Percentiles rank a stretch among this genome's conserved stretches.
Conservation (phyloP, 2,113 vertebrate genomes). For the Myanophis thanlyinensis region DNA sequence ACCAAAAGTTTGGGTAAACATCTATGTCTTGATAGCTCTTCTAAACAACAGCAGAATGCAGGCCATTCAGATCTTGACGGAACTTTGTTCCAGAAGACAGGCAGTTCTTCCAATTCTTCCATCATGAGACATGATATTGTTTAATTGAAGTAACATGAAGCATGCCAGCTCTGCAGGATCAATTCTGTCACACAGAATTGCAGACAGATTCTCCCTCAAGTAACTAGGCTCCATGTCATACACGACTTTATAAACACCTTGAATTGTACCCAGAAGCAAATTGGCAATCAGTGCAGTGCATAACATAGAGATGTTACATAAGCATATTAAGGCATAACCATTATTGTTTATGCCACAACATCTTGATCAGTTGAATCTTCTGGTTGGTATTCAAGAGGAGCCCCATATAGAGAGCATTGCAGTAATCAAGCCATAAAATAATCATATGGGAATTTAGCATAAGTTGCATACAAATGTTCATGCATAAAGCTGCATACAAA, state of each 20-base stretch:
- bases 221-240: not conserved
- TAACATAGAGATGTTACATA: not conserved
- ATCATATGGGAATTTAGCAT: not conserved
- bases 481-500: not conserved
- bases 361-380: not conserved
- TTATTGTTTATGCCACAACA: not conserved
- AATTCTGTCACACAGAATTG: not conserved
- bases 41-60: not conserved
- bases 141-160: not conserved
- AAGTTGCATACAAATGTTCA: not conserved
- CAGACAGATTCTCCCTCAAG: not conserved
- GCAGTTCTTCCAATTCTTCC: not conserved
- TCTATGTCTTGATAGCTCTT: not conserved
- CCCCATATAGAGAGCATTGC: not conserved
- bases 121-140: not conserved
- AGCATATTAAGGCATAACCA: not conserved
- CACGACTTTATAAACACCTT: not conserved
- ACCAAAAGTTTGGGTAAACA: not conserved
- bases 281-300: not conserved
- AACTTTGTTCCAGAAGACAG: not conserved
- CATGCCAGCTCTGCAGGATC: not conserved
- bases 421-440: not conserved
- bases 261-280: not conserved
- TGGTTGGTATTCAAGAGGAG: not conserved
- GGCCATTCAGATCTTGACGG: not conserved